These are phyloP conservation scores for Microtus agrestis DNA, from an alignment of 2,797 vertebrate genomes.

Conservation along the genomic window DNA sequence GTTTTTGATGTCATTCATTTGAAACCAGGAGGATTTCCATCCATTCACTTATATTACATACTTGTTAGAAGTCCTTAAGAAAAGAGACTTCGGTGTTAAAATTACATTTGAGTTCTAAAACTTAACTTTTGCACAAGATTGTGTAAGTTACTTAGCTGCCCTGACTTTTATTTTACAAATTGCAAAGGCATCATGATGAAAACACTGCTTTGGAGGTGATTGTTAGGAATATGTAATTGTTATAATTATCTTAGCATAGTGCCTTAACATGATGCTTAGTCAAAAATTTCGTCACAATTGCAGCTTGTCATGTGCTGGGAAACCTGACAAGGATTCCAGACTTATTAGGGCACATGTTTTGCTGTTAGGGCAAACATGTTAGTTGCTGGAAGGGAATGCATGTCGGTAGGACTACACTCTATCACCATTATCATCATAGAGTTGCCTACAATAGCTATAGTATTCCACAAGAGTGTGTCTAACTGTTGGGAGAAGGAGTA, in stretches of 20 bases:
- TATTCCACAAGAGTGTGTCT: not conserved
- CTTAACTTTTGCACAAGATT: not conserved
- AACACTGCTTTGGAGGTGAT: not conserved
- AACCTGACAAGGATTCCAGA: not conserved
- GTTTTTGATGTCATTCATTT: conserved; percentile 16
- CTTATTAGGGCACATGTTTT: not conserved
- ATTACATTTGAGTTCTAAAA: conserved; percentile 18
- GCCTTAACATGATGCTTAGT: not conserved
- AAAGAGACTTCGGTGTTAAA: not conserved
- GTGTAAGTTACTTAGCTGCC: not conserved
- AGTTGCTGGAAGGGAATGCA: not conserved
- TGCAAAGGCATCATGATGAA: not conserved
- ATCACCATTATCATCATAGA: not conserved
- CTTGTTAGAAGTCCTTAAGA: not conserved
- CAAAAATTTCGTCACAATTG: not conserved
- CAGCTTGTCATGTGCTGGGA: not conserved
- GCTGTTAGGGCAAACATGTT: no score
- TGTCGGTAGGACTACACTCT: not conserved
- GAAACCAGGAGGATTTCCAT: not conserved
- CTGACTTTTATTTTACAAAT: not conserved
- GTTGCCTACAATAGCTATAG: not conserved
- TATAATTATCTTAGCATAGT: not conserved
- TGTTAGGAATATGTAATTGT: not conserved
- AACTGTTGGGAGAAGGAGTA: not conserved
- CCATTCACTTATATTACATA: not conserved